Evolutionary conservation across 2,888 invertebrate species (phyloP), one percentile per base, ranked within the genome.

Genomic region (Neoscelio sp.): DNA sequence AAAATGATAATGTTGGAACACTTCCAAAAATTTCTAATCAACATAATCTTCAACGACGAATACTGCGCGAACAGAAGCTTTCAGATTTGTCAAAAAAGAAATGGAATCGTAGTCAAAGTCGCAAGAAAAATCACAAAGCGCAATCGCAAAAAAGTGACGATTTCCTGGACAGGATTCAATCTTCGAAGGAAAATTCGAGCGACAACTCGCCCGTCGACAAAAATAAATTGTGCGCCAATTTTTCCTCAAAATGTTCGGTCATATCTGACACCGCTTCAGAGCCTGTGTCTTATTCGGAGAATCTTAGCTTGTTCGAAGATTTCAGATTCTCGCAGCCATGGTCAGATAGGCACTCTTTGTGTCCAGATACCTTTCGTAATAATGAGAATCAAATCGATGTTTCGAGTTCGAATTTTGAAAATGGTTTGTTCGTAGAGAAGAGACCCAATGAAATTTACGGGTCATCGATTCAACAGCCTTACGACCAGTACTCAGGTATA

Each of bases 281-380:
- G 7, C 7, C 60, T 1, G 17, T 48, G 4, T 23, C 2, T 28
- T 12, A 12, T 6, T n/a, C 38, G 17, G 40, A 30, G 35, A 68
- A 78, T 38, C 73, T 78, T 8, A 78, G 44, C 23, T 44, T 78
- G 7, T 78, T 78, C 28, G 67, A 78, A 6, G 65, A 78, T 8
- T 78, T 73, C 15, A 44, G 42, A 2, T 78, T 73, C 13, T 78
- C 78, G 2, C 60, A 54, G 7, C 52, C 78, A 54, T 60, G 42
- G 12, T 10, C 30, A 0, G 13, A 7, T 6, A 23, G 48, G 2
- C 26, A n/a, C 15, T 48, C n/a, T 12, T 28, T 23, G 30, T 52
- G 35, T 7, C 46, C 54, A 20, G 35, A 54, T 2, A 10, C 13
- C 13, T 23, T 18, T 56, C 64, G 64, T 18, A 23, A 28, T 10